These are phyloP conservation scores for Diprion similis DNA, from an alignment of 1,140 invertebrate genomes.

Conservation along the genomic window DNA sequence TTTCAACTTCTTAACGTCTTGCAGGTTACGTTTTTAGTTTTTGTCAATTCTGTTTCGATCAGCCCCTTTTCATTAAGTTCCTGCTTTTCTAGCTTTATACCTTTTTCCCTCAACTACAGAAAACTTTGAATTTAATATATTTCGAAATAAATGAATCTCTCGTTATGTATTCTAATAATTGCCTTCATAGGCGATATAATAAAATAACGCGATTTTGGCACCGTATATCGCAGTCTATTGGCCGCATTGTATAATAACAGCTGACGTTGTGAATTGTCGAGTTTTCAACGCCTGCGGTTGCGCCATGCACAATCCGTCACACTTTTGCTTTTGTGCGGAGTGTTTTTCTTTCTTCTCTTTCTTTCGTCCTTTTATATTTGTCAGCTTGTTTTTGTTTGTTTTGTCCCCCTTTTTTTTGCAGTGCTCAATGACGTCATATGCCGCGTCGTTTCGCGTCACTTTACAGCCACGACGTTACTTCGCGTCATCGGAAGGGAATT, in stretches of 20 bases:
- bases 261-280: not conserved
- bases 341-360: conserved; percentile 3
- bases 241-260: conserved; percentile 5
- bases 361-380: conserved; percentile 6
- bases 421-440: not conserved
- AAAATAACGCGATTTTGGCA: too few species aligned
- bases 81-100: too few species aligned
- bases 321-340: not conserved
- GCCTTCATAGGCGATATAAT: too few species aligned
- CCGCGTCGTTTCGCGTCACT: not conserved
- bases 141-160: too few species aligned
- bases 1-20: too few species aligned
- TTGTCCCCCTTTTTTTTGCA: not conserved
- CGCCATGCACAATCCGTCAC: conserved; percentile 10
- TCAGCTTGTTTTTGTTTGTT: not conserved
- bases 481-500: conserved; percentile 3
- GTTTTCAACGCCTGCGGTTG: not conserved
- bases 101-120: too few species aligned
- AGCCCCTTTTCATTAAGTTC: too few species aligned
- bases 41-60: too few species aligned
- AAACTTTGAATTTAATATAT: too few species aligned
- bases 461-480: not conserved
- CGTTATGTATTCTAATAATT: too few species aligned
- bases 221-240: not conserved
- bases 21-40: too few species aligned